Evolutionary conservation across 2,797 vertebrate genomes (phyloP).

Genomic region (Rhinella marina): DNA sequence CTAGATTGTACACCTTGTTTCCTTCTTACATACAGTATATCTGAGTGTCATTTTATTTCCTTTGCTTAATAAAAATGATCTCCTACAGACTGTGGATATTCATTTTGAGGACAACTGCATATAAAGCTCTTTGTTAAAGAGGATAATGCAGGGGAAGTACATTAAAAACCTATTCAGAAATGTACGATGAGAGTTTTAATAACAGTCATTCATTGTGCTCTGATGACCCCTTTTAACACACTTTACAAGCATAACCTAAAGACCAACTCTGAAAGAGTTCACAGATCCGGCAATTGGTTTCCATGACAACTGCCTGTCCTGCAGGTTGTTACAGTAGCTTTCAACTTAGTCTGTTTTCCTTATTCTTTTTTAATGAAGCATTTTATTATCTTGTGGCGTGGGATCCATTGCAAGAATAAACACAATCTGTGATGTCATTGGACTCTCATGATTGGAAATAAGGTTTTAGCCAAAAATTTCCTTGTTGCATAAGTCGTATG

Average conservation of each 20-base stretch:
- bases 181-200: conserved; percentile 34
- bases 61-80: conserved; percentile 1
- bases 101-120: neutral
- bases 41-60: neutral
- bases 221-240: conserved; percentile 56
- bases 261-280: conserved; percentile 42
- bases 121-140: neutral
- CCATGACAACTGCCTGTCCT: conserved; percentile 56
- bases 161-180: conserved; percentile 14
- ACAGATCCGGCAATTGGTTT: conserved; percentile 37
- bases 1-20: neutral
- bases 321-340: neutral
- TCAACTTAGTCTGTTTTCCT: conserved; percentile 16
- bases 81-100: neutral
- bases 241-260: conserved; percentile 42
- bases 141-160: conserved; percentile 10
- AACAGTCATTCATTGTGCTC: conserved; percentile 37
- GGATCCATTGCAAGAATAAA: conserved; percentile 36
- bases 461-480: neutral
- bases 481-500: neutral
- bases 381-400: conserved; percentile 38
- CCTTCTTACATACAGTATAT: neutral
- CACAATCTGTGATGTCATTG: conserved; percentile 18
- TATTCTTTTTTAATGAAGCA: conserved; percentile 12
- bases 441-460: neutral